These are phyloP conservation scores for Larimichthys crocea DNA, from an alignment of 2,113 vertebrate genomes.

Conservation along the genomic window DNA sequence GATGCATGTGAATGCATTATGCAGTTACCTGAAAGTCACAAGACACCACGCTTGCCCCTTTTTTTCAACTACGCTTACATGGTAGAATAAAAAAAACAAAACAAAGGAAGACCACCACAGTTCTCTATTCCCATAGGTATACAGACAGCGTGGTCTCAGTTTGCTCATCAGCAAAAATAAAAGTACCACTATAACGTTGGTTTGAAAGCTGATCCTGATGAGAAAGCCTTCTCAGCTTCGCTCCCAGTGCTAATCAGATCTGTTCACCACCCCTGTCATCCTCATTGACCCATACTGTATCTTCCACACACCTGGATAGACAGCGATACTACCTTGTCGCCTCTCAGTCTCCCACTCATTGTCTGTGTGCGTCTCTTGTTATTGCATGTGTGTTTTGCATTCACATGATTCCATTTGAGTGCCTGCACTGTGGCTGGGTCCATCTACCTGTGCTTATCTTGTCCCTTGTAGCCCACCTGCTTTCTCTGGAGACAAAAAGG, in stretches of 20 bases:
- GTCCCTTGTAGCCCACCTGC: conserved; percentile 59
- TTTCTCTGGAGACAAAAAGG: conserved; percentile 71
- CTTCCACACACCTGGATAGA: conserved; percentile 60
- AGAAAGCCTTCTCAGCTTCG: conserved; percentile 64
- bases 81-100: background rate
- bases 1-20: conserved; percentile 14
- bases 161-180: conserved; percentile 29
- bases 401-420: conserved; percentile 37
- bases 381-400: conserved; percentile 23
- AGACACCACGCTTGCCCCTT: background rate
- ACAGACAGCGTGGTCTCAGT: background rate
- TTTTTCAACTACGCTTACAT: background rate
- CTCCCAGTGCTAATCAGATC: conserved; percentile 73
- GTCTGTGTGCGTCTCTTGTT: conserved; percentile 16
- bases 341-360: conserved; percentile 13
- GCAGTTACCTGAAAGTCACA: background rate
- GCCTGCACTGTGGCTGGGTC: conserved; percentile 7
- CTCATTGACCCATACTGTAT: conserved; percentile 33
- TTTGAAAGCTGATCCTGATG: conserved; percentile 76
- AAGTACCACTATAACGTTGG: conserved; percentile 34
- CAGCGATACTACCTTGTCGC: conserved; percentile 37
- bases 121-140: background rate
- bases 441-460: conserved; percentile 63
- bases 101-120: background rate
- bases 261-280: conserved; percentile 15